Base-by-base conservation (phyloP, 2,113 vertebrate genomes). In the Nyctereutes procyonoides region DNA sequence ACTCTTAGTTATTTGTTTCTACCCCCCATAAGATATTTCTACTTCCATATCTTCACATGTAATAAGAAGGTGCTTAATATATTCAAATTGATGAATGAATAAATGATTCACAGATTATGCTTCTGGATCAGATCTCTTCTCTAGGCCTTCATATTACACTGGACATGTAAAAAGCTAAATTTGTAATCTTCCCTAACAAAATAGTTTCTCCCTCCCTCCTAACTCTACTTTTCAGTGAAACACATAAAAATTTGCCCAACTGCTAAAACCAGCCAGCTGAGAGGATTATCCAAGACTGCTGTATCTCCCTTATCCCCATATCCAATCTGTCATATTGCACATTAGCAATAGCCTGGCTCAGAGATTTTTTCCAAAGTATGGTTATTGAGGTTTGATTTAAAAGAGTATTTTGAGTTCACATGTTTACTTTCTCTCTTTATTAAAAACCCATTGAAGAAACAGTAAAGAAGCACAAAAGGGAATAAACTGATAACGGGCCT, bases 391-490 rank as follows among this genome's bases (percentile, higher is more conserved):
- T 94, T 87, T 92, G 19, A 94, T 87, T 94, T 63, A 63, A 92
- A 38, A 48, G 8, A 2, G 16, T 74, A 87, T 80, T 97, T 83
- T 89, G 56, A 96, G 22, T 83, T 9, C 17, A 85, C 12, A 43
- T 82, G 67, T 96, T 93, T 94, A 90, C 56, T 3, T 95, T 94
- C 16, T 17, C 55, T 93, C 83, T 62, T 90, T 95, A n/a, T 82
- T 90, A 88, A 97, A 96, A 82, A 43, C 4, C 13, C 67, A 87
- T 5, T 82, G 67, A 30, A n/a, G 48, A 38, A 22, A 30, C 7
- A 86, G 7, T 13, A 79, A 96, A 93, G 20, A 32, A 81, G 17
- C 35, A 81, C 10, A 56, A 77, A 77, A 86, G 30, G 48, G 56
- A 79, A 77, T 73, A 62, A 88, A 89, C 30, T 82, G 19, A 62